These are phyloP conservation scores for Oreochromis spilurus DNA, from an alignment of 2,113 vertebrate species.

Conservation along the genomic window DNA sequence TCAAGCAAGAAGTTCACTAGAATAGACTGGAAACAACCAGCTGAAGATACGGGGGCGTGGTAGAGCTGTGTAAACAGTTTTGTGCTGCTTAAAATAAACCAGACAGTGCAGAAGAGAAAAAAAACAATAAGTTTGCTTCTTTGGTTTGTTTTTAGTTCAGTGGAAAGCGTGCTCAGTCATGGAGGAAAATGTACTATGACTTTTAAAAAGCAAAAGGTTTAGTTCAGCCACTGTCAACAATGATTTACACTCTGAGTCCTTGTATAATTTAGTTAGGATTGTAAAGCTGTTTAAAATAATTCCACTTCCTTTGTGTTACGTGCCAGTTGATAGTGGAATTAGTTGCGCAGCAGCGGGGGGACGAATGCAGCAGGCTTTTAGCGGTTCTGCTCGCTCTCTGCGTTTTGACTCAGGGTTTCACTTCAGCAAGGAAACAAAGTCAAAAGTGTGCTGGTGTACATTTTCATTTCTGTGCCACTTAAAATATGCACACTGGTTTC, in stretches of 20 bases:
- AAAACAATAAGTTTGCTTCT: background rate
- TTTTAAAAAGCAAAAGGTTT: background rate
- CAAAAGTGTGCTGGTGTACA: background rate
- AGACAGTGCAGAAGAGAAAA: background rate
- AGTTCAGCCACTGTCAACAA: background rate
- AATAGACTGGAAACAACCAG: background rate
- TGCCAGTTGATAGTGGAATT: background rate
- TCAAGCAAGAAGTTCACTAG: background rate
- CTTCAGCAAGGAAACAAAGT: background rate
- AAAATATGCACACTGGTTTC: background rate
- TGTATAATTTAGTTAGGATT: too few relatives aligned
- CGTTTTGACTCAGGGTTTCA: constrained; percentile 14
- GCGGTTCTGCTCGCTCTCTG: background rate
- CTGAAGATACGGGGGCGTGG: background rate
- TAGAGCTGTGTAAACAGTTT: background rate
- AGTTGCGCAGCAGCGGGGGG: background rate
- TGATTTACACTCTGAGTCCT: background rate
- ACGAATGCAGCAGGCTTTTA: background rate
- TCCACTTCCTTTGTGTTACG: background rate
- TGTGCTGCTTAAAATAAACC: constrained; percentile 15
- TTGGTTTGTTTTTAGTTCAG: background rate
- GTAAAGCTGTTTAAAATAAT: background rate
- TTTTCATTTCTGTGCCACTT: background rate
- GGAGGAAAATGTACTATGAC: background rate
- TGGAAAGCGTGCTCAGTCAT: background rate